These are phyloP conservation scores for Phaethon lepturus DNA, from an alignment of 2,113 vertebrate species.

Conservation along the genomic window DNA sequence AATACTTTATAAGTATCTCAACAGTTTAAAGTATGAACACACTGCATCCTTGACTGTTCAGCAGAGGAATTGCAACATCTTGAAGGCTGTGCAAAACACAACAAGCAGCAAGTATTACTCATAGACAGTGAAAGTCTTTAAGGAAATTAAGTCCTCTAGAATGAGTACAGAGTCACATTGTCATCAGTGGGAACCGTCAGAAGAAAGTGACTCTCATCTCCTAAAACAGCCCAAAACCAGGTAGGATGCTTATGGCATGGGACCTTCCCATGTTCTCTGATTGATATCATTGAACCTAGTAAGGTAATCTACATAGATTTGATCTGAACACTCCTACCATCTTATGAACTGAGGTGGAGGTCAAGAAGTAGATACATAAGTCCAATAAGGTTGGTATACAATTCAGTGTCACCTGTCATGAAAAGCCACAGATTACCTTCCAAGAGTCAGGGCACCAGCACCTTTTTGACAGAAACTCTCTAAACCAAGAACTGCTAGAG, in stretches of 20 bases:
- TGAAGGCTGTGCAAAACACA: not conserved
- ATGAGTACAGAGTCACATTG: not conserved
- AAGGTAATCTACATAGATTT: not conserved
- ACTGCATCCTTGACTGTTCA: not conserved
- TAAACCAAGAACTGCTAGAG: not conserved
- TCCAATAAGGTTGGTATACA: not conserved
- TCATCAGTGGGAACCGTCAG: not conserved
- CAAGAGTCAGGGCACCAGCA: not conserved
- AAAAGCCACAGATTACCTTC: not conserved
- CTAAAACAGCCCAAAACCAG: not conserved
- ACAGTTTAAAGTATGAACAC: not conserved
- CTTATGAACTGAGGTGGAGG: not conserved
- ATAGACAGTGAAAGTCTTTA: not conserved
- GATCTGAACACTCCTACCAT: not conserved
- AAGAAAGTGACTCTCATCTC: not conserved
- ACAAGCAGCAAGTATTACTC: not conserved
- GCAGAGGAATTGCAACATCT: not conserved
- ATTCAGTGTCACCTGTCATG: not conserved
- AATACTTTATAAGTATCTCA: not conserved
- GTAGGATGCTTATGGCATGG: not conserved
- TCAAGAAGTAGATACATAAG: not conserved
- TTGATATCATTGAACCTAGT: not conserved
- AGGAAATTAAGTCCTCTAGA: not conserved
- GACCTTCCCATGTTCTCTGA: not conserved
- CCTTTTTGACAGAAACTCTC: not conserved